Percentiles rank a stretch among this genome's conserved stretches.
Evolutionary conservation across 2,113 vertebrate genomes (phyloP).

Genomic region (Callopanchax toddi): DNA sequence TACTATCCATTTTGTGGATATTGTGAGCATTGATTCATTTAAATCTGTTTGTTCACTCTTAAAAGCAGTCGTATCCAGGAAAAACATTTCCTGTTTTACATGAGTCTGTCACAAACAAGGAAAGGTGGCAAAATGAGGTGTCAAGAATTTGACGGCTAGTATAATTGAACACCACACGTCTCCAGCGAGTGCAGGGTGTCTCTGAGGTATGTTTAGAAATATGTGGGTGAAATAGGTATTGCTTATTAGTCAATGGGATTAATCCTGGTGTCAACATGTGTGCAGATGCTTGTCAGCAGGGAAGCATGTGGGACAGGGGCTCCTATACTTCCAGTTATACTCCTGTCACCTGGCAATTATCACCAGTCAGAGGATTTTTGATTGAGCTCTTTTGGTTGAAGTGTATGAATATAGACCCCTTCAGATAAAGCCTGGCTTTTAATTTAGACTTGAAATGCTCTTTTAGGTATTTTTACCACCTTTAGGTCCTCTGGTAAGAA

Average conservation of each 20-base stretch:
- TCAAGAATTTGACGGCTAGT: conserved; percentile 26
- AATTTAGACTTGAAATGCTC: neutral
- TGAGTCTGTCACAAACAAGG: conserved; percentile 26
- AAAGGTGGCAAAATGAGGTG: conserved; percentile 46
- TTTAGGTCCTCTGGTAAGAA: neutral
- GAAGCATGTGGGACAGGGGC: conserved; percentile 43
- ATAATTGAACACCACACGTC: conserved; percentile 52
- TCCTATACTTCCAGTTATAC: conserved; percentile 25
- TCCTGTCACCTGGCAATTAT: conserved; percentile 60
- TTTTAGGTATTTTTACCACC: neutral
- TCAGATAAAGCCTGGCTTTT: neutral
- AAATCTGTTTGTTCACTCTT: conserved; percentile 4
- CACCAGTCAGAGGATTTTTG: conserved; percentile 43
- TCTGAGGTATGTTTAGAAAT: conserved; percentile 62
- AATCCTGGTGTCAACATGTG: conserved; percentile 58
- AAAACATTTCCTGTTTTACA: conserved; percentile 12
- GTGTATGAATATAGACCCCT: neutral
- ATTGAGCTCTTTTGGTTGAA: conserved; percentile 36
- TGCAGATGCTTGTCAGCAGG: conserved; percentile 48
- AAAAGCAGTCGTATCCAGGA: neutral
- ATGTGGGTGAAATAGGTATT: conserved; percentile 55
- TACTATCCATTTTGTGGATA: neutral
- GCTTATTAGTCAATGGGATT: conserved; percentile 61
- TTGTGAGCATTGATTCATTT: conserved; percentile 8
- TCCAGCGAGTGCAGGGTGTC: conserved; percentile 31